These are phyloP conservation scores for Gallinago media DNA, from an alignment of 2,113 vertebrate species.

Conservation along the genomic window DNA sequence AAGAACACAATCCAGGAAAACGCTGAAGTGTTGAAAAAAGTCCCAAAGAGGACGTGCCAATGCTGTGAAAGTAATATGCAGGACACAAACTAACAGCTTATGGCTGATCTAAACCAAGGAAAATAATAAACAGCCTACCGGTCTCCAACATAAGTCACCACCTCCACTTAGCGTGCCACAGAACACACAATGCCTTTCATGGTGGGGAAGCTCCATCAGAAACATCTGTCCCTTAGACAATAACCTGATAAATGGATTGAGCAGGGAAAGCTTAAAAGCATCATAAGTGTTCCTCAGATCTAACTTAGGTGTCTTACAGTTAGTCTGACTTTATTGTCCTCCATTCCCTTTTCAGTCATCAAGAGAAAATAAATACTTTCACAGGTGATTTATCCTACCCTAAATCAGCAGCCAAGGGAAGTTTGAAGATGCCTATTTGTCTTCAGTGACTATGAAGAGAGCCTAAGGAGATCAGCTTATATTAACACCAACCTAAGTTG, in stretches of 20 bases:
- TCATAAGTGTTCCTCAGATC: not conserved
- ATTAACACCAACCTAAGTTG: not conserved
- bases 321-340: not conserved
- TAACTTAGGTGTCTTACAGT: not conserved
- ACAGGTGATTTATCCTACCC: not conserved
- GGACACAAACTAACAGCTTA: not conserved
- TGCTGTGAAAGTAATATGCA: not conserved
- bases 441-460: not conserved
- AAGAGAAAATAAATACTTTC: not conserved
- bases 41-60: not conserved
- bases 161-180: not conserved
- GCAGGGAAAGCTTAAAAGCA: not conserved
- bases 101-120: not conserved
- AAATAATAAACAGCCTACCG: not conserved
- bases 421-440: not conserved
- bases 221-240: not conserved
- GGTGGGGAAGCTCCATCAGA: not conserved
- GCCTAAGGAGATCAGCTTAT: not conserved
- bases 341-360: not conserved
- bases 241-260: not conserved
- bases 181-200: accelerated
- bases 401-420: not conserved
- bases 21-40: not conserved
- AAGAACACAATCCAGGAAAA: not conserved
- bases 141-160: not conserved